phyloP scores from a whole-genome alignment of 2,888 invertebrate genomes.

The Brenthis daphne region DNA sequence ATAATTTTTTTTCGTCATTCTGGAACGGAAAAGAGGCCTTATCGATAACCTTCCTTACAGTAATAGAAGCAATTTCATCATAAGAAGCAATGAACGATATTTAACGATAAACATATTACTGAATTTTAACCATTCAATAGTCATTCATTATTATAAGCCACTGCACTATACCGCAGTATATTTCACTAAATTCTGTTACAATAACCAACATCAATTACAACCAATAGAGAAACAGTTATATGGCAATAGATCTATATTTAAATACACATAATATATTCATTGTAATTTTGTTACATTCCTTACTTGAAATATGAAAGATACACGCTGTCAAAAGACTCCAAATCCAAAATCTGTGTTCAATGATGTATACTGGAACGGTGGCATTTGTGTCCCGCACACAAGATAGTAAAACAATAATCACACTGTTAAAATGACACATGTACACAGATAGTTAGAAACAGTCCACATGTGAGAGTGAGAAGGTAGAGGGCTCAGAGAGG shows the following conservation, averaged over 20 bases:
- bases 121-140: constrained; percentile 11
- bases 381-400: constrained; percentile 24
- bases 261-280: constrained; percentile 22
- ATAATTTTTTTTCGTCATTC: no score
- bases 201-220: constrained; percentile 63
- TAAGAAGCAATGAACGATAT: neutral
- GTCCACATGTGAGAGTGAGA: constrained; percentile 28
- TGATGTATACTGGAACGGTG: constrained; percentile 30
- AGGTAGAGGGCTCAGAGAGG: constrained; percentile 50
- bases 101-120: neutral
- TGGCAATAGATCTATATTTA: constrained; percentile 39
- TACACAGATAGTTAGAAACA: constrained; percentile 28
- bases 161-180: constrained; percentile 15
- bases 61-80: neutral
- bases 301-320: constrained; percentile 56
- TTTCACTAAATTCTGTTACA: constrained; percentile 38
- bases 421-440: constrained; percentile 19
- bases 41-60: neutral
- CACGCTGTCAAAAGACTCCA: constrained; percentile 70
- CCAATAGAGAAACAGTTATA: constrained; percentile 48
- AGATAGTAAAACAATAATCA: constrained; percentile 15
- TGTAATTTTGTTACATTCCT: constrained; percentile 30
- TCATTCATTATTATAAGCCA: neutral
- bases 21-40: no score
- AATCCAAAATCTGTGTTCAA: constrained; percentile 60